Evolutionary conservation across 2,888 invertebrate species (phyloP).

Genomic region (Lasiommata megera): DNA sequence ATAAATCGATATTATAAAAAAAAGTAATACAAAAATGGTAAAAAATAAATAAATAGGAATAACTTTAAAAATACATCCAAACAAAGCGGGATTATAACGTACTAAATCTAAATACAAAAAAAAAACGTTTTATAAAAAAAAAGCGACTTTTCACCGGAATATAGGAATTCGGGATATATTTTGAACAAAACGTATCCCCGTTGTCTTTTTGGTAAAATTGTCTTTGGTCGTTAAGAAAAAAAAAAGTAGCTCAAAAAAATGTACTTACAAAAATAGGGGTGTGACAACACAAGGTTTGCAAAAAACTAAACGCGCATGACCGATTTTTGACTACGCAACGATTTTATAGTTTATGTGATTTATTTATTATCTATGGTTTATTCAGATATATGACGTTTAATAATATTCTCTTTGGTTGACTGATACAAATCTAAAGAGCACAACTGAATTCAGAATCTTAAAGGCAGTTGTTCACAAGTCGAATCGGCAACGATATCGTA

Average conservation of each 20-base stretch:
- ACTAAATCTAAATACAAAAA: constrained; percentile 37
- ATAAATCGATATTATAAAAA: constrained; percentile 41
- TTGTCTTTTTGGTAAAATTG: constrained; percentile 71
- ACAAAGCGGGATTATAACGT: constrained; percentile 50
- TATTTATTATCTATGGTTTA: no score
- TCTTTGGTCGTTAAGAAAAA: constrained; percentile 63
- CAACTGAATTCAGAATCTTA: no score
- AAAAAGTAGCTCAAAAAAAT: constrained; percentile 49
- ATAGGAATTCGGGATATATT: constrained; percentile 51
- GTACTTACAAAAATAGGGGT: constrained; percentile 52
- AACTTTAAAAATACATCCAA: constrained; percentile 70
- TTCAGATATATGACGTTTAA: no score
- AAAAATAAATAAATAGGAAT: constrained; percentile 72
- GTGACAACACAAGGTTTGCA: constrained; percentile 40
- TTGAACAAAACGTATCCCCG: constrained; percentile 32
- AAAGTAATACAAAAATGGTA: constrained; percentile 69
- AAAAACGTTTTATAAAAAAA: constrained; percentile 41
- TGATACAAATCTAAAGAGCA: no score
- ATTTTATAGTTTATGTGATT: no score
- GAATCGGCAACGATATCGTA: neutral
- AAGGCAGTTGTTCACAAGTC: no score
- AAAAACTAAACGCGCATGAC: neutral
- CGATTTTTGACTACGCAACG: neutral
- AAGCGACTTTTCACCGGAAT: constrained; percentile 50
- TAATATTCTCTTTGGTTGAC: no score